Evolutionary conservation across 2,888 invertebrate genomes (phyloP), one percentile per base, ranked within the genome.

Genomic region (Cerastis rubricosa): DNA sequence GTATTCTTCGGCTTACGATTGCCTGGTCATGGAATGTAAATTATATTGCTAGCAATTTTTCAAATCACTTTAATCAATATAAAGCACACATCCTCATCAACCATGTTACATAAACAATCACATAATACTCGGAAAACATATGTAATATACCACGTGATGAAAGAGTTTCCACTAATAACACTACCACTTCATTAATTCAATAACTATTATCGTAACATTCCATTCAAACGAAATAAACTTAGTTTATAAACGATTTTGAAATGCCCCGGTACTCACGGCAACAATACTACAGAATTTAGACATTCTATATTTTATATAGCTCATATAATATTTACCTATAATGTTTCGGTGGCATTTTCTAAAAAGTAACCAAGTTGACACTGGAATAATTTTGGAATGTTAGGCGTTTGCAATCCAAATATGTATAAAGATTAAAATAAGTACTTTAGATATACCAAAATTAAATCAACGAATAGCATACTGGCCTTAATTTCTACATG

Each of bases 241-340:
- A 87, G 75, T 84, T 45, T 72, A 85, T 78, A 78, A 84, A 78
- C 86, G 72, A 83, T 85, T 88, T 91, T 89, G 91, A 91, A 85
- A 91, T 92, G 93, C 93, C 90, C 92, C 93, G 95, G 95, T 94
- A 95, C 94, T 92, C 93, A 85, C 84, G 89, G 91, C 89, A 75
- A 82, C 74, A 85, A 82, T 81, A 88, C 81, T 71, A 72, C 76
- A 77, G 67, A 76, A 81, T 85, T 80, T 82, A 66, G 76, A 82
- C 61, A 77, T 78, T 73, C 74, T 84, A 85, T 80, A 85, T 81
- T 82, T 81, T 83, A 84, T 87, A 82, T 87, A 85, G 71, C 73
- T 85, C 81, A 85, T 85, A 80, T 78, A 74, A 83, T 83, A 89
- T 71, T 86, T 89, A 89, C 90, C 90, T 93, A 93, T 81, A 88